These are phyloP conservation scores for Cataglyphis altisquamis DNA, from an alignment of 2,888 invertebrate genomes.

Conservation along the genomic window DNA sequence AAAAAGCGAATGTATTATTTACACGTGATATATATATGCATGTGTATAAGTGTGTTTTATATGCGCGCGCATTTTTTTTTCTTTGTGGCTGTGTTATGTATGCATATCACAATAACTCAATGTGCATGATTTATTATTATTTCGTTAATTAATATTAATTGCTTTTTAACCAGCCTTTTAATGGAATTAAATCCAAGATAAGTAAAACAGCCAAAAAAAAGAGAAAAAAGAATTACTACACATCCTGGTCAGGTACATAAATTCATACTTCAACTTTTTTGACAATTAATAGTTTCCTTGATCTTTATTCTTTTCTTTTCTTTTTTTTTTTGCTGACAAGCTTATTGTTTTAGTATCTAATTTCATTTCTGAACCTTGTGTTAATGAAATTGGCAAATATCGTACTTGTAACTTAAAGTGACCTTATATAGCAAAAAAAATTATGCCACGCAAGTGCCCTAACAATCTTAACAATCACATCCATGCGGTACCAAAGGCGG, in stretches of 20 bases:
- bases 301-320: constrained; percentile 8
- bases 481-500: constrained; percentile 43
- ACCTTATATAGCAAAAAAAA: constrained; percentile 57
- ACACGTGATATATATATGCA: constrained; percentile 42
- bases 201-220: constrained; percentile 54
- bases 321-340: constrained; percentile 14
- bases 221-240: constrained; percentile 40
- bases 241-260: constrained; percentile 77
- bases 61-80: background rate
- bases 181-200: constrained; percentile 63
- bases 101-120: constrained; percentile 70
- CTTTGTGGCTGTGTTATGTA: constrained; percentile 44
- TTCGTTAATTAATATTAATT: constrained; percentile 62
- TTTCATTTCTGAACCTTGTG: background rate
- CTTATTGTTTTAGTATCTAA: constrained; percentile 5
- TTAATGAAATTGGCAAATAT: constrained; percentile 16
- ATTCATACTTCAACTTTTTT: constrained; percentile 54
- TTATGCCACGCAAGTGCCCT: constrained; percentile 73
- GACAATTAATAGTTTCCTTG: constrained; percentile 49
- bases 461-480: constrained; percentile 65
- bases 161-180: constrained; percentile 64
- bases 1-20: constrained; percentile 41
- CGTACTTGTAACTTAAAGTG: constrained; percentile 39
- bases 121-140: constrained; percentile 57
- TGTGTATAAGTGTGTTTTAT: constrained; percentile 24